Conservation (phyloP, 2,113 vertebrate species). For the Girardinichthys multiradiatus region DNA sequence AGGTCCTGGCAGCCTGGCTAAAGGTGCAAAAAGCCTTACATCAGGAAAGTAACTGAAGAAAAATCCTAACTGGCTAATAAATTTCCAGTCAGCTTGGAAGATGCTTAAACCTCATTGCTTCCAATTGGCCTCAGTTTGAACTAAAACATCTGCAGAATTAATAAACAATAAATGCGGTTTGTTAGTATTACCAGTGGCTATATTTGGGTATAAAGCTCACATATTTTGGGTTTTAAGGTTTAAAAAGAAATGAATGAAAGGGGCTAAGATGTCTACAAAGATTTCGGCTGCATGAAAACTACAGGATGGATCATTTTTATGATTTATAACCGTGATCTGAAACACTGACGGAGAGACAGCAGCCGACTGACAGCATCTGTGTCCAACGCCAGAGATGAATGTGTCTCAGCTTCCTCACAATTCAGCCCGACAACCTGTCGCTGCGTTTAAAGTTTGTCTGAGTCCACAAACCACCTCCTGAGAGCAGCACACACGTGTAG, state of each 20-base stretch:
- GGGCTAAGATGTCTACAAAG: background rate
- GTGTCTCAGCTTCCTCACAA: background rate
- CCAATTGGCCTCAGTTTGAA: too few species aligned
- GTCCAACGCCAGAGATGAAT: background rate
- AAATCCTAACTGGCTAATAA: too few species aligned
- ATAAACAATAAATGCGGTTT: too few species aligned
- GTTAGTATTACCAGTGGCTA: too few species aligned
- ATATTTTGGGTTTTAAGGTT: too few species aligned
- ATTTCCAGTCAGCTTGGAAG: too few species aligned
- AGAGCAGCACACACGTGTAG: background rate
- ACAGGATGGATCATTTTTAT: background rate
- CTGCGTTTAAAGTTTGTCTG: background rate
- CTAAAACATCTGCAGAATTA: too few species aligned
- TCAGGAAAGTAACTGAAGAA: too few species aligned
- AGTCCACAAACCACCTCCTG: background rate
- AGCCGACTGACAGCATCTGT: slow-evolving; percentile 1
- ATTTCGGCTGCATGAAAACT: background rate
- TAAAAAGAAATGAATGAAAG: background rate
- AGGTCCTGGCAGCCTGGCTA: too few species aligned
- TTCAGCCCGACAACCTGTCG: background rate
- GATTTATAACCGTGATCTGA: background rate
- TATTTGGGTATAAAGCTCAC: too few species aligned
- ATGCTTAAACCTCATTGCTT: too few species aligned
- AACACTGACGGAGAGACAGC: background rate
- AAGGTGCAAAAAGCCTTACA: too few species aligned